Base-by-base conservation (phyloP, 1,140 invertebrate genomes). In the Eueides isabella region DNA sequence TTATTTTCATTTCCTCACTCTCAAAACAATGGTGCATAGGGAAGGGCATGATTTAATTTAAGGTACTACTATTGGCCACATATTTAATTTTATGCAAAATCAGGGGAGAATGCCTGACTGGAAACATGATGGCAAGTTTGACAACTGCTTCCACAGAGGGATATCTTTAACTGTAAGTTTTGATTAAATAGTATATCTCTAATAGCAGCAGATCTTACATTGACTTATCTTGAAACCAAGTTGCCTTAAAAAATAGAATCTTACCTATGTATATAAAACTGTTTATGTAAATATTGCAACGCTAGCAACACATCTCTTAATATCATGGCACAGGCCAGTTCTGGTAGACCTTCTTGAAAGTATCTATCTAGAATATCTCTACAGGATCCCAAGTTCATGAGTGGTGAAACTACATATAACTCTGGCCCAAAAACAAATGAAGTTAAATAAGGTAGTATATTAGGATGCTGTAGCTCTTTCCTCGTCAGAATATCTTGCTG, bases 181-280 rank as follows among this genome's bases (percentile, higher is more conserved):
- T n/a, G n/a, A n/a, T n/a, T n/a, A n/a, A n/a, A n/a, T n/a, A n/a
- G n/a, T n/a, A n/a, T n/a, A n/a, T n/a, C n/a, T n/a, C n/a, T n/a
- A n/a, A n/a, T n/a, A n/a, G n/a, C n/a, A n/a, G n/a, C n/a, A n/a
- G n/a, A n/a, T n/a, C n/a, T n/a, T n/a, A n/a, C n/a, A n/a, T n/a
- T n/a, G n/a, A n/a, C n/a, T n/a, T n/a, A n/a, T n/a, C n/a, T n/a
- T n/a, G n/a, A n/a, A n/a, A n/a, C n/a, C n/a, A n/a, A n/a, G n/a
- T n/a, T n/a, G n/a, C n/a, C n/a, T n/a, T n/a, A 48, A 7, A 48
- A 6, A 12, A 38, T 16, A 16, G 16, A 4, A 19, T 0, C 79
- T 83, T 69, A 97, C 96, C 97, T 97, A 87, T 98, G 98, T 83
- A 99, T 97, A 86, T 97, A 96, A 72, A 97, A 96, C 90, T 96